Conservation (phyloP, 2,113 vertebrate genomes). For the Nerophis lumbriciformis region DNA sequence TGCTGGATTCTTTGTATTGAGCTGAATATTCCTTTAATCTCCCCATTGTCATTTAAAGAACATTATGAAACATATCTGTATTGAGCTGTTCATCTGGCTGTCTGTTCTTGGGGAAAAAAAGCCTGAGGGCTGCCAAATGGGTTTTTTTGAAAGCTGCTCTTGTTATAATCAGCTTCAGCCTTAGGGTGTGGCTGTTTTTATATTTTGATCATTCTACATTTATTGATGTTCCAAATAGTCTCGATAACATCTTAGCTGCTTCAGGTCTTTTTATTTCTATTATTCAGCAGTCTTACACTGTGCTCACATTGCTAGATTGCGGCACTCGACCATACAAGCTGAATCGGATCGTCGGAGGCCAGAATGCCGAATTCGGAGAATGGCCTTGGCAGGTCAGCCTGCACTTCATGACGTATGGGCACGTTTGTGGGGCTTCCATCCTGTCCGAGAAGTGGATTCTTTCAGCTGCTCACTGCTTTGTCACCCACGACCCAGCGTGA, state of each 20-base stretch:
- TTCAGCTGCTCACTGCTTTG: slow-evolving; percentile 73
- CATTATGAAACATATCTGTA: slow-evolving; percentile 36
- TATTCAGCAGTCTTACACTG: neutral
- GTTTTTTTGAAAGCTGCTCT: slow-evolving; percentile 55
- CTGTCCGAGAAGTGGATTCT: slow-evolving; percentile 72
- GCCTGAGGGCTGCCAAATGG: slow-evolving; percentile 53
- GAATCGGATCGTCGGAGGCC: slow-evolving; percentile 75
- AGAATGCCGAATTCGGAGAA: slow-evolving; percentile 71
- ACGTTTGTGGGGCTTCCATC: slow-evolving; percentile 73
- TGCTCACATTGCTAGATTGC: slow-evolving; percentile 57
- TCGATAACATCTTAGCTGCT: neutral
- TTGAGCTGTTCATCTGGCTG: slow-evolving; percentile 27
- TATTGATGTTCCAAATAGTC: slow-evolving; percentile 40
- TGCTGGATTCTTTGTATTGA: neutral
- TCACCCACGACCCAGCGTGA: slow-evolving; percentile 48
- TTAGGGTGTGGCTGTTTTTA: slow-evolving; percentile 31
- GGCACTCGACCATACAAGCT: slow-evolving; percentile 72
- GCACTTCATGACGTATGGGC: slow-evolving; percentile 56
- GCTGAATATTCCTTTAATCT: slow-evolving; percentile 36
- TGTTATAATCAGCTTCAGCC: slow-evolving; percentile 53
- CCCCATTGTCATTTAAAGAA: slow-evolving; percentile 41
- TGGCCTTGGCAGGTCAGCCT: slow-evolving; percentile 82
- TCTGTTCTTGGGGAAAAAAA: slow-evolving; percentile 35
- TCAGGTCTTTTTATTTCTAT: slow-evolving; percentile 16
- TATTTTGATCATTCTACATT: slow-evolving; percentile 23